These are phyloP conservation scores for Epicauta chinensis DNA, from an alignment of 1,140 invertebrate genomes.

Conservation along the genomic window DNA sequence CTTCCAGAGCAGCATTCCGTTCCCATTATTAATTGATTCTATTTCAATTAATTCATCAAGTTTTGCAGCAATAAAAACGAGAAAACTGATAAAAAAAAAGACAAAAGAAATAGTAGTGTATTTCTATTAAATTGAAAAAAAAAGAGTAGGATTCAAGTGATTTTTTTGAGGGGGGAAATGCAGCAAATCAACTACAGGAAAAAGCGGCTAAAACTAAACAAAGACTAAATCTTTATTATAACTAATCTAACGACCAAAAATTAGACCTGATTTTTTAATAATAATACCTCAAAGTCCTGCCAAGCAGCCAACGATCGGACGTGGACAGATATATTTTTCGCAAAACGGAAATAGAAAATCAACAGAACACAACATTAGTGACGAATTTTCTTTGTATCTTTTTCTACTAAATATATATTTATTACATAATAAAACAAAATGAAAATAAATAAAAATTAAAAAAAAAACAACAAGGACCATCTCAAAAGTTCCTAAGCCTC, in stretches of 20 bases:
- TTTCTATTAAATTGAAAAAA: neutral
- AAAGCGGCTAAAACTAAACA: conserved; percentile 46
- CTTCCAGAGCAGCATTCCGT: conserved; percentile 15
- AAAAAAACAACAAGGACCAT: conserved; percentile 72
- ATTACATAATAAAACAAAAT: neutral
- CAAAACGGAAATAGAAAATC: conserved; percentile 43
- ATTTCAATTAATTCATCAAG: neutral
- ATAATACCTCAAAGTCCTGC: conserved; percentile 69
- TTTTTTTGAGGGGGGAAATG: conserved; percentile 5
- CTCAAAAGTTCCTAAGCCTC: conserved; percentile 89
- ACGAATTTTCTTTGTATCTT: conserved; percentile 30
- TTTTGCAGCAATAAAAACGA: conserved; percentile 20
- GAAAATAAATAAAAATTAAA: neutral
- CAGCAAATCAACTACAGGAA: conserved; percentile 48
- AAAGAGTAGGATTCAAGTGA: conserved; percentile 7
- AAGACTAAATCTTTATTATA: conserved; percentile 39
- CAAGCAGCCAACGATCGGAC: conserved; percentile 42
- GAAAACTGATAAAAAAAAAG: conserved; percentile 3
- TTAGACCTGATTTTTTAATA: conserved; percentile 41
- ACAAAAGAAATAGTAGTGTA: no score
- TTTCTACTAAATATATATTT: neutral
- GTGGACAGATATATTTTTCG: conserved; percentile 46
- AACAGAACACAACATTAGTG: conserved; percentile 35
- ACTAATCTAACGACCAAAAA: conserved; percentile 44
- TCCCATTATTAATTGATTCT: conserved; percentile 8